Conservation (phyloP, 2,888 invertebrate genomes). For the Xanthia togata region DNA sequence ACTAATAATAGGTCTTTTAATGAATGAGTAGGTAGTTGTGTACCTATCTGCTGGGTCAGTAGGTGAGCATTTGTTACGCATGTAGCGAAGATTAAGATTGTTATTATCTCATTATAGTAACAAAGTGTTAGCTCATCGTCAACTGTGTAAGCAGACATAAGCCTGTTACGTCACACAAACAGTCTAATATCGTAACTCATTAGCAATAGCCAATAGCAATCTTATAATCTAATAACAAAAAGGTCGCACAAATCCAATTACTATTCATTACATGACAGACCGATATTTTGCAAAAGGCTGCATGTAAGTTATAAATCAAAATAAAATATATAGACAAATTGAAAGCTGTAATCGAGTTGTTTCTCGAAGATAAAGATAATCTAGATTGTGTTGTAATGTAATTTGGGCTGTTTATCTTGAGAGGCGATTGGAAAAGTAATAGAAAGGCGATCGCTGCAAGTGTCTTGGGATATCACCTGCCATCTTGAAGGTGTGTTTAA, state of each 20-base stretch:
- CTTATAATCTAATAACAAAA: constrained; percentile 32
- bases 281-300: constrained; percentile 37
- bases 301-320: constrained; percentile 6
- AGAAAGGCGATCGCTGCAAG: constrained; percentile 51
- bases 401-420: constrained; percentile 27
- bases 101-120: constrained; percentile 37
- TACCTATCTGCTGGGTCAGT: constrained; percentile 13
- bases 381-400: constrained; percentile 41
- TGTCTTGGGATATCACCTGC: constrained; percentile 34
- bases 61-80: constrained; percentile 8
- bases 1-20: background rate
- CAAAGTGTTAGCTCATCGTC: background rate
- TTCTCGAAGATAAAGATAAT: constrained; percentile 38
- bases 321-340: constrained; percentile 24
- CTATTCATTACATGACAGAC: constrained; percentile 21
- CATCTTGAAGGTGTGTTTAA: constrained; percentile 40
- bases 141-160: constrained; percentile 16
- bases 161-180: constrained; percentile 33
- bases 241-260: constrained; percentile 24
- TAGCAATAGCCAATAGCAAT: constrained; percentile 46
- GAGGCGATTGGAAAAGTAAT: constrained; percentile 40
- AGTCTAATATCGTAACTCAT: constrained; percentile 46
- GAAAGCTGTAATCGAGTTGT: constrained; percentile 9
- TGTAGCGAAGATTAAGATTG: background rate
- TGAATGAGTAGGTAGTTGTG: background rate